Evolutionary conservation across 2,797 vertebrate species (phyloP).

Genomic region (Poecilia picta): DNA sequence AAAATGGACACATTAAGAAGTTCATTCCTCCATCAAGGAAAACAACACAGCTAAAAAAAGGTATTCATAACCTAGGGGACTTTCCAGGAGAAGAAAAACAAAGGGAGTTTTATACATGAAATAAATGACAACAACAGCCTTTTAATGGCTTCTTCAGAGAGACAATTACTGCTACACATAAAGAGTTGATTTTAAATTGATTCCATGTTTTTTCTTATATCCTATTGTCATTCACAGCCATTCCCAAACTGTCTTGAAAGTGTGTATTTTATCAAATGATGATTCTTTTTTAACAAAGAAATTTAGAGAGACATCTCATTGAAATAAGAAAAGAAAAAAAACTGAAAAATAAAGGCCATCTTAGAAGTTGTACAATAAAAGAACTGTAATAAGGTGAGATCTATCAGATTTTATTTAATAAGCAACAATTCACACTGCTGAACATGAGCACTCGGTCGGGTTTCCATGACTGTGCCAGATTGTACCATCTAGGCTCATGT

Average conservation of each 20-base stretch:
- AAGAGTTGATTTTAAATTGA: neutral
- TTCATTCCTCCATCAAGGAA: neutral
- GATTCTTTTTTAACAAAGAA: neutral
- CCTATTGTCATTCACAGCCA: slow-evolving; percentile 2
- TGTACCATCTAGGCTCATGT: neutral
- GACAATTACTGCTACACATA: neutral
- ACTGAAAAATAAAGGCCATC: neutral
- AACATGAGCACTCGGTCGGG: neutral
- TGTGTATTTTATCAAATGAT: neutral
- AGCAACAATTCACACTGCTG: neutral
- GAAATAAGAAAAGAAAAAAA: neutral
- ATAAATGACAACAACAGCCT: neutral
- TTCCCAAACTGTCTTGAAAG: neutral
- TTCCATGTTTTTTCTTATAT: neutral
- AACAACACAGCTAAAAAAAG: neutral
- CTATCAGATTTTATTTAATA: neutral
- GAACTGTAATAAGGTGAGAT: neutral
- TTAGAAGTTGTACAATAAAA: neutral
- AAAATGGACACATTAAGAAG: neutral
- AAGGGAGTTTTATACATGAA: neutral
- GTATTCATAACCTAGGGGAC: neutral
- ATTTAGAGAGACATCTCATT: neutral
- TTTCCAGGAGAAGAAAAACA: neutral
- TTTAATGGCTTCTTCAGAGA: neutral
- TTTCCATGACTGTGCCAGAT: neutral